Base-by-base conservation (phyloP, 2,888 invertebrate genomes). In the Tachina fera region DNA sequence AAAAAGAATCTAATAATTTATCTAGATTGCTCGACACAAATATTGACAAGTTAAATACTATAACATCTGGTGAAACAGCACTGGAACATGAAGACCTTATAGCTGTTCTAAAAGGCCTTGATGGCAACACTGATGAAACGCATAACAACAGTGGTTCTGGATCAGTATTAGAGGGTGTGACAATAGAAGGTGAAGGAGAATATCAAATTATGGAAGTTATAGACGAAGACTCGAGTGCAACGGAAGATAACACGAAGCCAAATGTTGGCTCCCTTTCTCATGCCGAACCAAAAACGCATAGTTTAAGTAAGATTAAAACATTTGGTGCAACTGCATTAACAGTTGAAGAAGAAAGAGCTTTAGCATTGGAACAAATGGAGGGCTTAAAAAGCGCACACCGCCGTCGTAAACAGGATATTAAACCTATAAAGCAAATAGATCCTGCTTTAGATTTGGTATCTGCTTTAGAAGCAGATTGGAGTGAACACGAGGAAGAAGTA, bases 61-160 rank as follows among this genome's bases (percentile, higher is more conserved):
- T 86, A 53, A 58, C 80, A 0, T 61, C 16, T 68, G 71, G 60
- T 1, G 68, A 72, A 11, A 84, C 84, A 9, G 84, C 89, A 0
- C 67, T 91, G 11, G 89, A 90, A 14, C 91, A 92, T 72, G 91
- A 91, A 19, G 93, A 93, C 82, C 88, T 93, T 82, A 93, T 95
- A 16, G 94, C 94, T 83, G 93, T 93, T 41, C 90, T 95, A 49
- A 94, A 95, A 31, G 93, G 94, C 88, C 94, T 94, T 83, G 94
- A 94, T 93, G 93, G 93, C 86, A 93, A 93, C 43, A 60, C 86
- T 51, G 93, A 79, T 61, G 75, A 78, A 63, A 11, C 49, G 1
- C 65, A 67, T 11, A 67, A 74, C 13, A 60, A 63, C 14, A 53
- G 60, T 60, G 77, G 47, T 14, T 60, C 70, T 8, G 81, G 49